Conservation (phyloP, 2,113 vertebrate species). For the Triplophysa rosa region DNA sequence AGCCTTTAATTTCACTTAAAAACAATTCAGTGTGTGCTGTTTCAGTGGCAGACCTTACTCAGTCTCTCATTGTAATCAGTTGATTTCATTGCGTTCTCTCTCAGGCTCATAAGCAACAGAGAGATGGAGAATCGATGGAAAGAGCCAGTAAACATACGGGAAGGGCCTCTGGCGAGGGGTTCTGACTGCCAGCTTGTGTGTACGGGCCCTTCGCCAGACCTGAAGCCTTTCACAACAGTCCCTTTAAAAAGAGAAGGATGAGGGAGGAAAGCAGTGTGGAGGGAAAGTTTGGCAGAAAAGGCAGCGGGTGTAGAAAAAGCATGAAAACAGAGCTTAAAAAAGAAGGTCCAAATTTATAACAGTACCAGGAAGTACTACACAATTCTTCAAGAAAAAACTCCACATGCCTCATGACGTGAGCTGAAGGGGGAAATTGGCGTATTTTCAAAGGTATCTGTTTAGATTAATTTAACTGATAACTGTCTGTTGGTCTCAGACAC, state of each 20-base stretch:
- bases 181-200: slow-evolving; percentile 31
- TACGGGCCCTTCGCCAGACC: slow-evolving; percentile 37
- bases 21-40: not conserved
- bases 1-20: slow-evolving; percentile 19
- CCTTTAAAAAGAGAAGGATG: not conserved
- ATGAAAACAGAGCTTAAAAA: slow-evolving; percentile 18
- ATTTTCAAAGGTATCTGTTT: slow-evolving; percentile 42
- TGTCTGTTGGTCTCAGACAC: slow-evolving; percentile 19
- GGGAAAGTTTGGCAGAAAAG: not conserved
- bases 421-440: slow-evolving; percentile 10
- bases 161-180: slow-evolving; percentile 14
- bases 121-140: slow-evolving; percentile 14
- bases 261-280: not conserved
- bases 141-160: slow-evolving; percentile 28
- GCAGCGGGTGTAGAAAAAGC: not conserved
- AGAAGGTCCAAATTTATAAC: slow-evolving; percentile 24
- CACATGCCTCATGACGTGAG: slow-evolving; percentile 29
- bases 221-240: slow-evolving; percentile 25
- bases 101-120: slow-evolving; percentile 11
- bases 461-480: slow-evolving; percentile 14
- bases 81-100: slow-evolving; percentile 23
- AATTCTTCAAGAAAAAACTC: slow-evolving; percentile 10
- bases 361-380: slow-evolving; percentile 13
- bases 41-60: not conserved
- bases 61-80: not conserved